A percentile compares a stretch with the other conserved stretches of the same genome.
These are phyloP conservation scores for Antechinus stuartii DNA, from an alignment of 2,113 vertebrate species.

Conservation along the genomic window DNA sequence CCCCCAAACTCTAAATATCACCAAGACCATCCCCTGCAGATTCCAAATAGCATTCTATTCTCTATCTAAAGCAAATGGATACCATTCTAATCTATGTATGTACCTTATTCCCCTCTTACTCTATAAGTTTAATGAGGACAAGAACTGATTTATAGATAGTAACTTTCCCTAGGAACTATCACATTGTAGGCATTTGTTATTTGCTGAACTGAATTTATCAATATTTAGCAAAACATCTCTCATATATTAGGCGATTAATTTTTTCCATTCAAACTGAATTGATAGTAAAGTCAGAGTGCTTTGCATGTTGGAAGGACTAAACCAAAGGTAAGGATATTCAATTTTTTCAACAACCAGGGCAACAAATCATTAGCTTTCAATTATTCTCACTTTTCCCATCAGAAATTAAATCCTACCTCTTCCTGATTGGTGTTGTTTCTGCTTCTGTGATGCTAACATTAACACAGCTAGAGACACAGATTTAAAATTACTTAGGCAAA, in stretches of 20 bases:
- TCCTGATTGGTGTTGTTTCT: neutral
- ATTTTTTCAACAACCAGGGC: neutral
- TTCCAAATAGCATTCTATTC: neutral
- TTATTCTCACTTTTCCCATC: neutral
- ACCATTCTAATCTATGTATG: neutral
- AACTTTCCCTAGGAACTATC: neutral
- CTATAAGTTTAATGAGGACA: neutral
- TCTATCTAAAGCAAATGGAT: neutral
- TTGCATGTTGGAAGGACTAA: constrained; percentile 33
- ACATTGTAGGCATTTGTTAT: neutral
- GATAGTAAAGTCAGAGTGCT: neutral
- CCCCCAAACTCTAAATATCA: neutral
- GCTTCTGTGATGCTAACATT: neutral
- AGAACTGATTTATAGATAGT: neutral
- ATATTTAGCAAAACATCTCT: neutral
- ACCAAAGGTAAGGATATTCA: constrained; percentile 10
- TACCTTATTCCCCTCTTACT: neutral
- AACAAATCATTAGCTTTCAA: neutral
- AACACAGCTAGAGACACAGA: neutral
- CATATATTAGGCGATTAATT: neutral
- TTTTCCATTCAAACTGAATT: neutral
- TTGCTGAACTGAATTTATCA: neutral
- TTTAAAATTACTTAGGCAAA: neutral
- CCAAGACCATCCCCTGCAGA: neutral
- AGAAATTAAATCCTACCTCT: neutral